Evolutionary conservation across 2,113 vertebrate genomes (phyloP).

Genomic region (Onychostoma macrolepis): DNA sequence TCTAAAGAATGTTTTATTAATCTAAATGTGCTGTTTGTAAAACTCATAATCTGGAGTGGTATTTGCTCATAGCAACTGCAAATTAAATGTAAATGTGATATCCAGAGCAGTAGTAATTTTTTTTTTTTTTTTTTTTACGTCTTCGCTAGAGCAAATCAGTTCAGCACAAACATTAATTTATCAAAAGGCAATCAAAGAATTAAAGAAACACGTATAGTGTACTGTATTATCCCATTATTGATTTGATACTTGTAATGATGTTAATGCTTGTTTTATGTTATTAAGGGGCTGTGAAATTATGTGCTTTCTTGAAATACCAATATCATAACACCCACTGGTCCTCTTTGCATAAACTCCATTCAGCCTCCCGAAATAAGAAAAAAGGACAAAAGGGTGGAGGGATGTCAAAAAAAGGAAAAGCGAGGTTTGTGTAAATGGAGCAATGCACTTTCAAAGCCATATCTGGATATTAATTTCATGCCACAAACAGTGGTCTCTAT

Average conservation of each 20-base stretch:
- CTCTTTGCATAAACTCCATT: conserved; percentile 46
- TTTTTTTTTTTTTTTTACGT: background rate
- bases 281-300: conserved; percentile 51
- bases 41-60: conserved; percentile 56
- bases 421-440: conserved; percentile 30
- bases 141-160: conserved; percentile 41
- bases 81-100: conserved; percentile 53
- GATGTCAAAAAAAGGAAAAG: background rate
- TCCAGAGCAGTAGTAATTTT: conserved; percentile 14
- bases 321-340: conserved; percentile 43
- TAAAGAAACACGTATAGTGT: conserved; percentile 20
- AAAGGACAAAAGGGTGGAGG: conserved; percentile 2
- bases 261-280: conserved; percentile 57
- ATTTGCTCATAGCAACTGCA: conserved; percentile 36
- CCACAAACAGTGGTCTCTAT: conserved; percentile 75
- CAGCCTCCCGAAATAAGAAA: conserved; percentile 5
- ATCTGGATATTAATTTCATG: conserved; percentile 76
- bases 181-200: conserved; percentile 51
- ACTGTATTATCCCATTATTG: conserved; percentile 47
- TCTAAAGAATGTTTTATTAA: conserved; percentile 72
- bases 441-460: conserved; percentile 42
- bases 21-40: conserved; percentile 67
- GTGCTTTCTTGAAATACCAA: conserved; percentile 51
- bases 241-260: conserved; percentile 54
- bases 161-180: conserved; percentile 47